Percentiles rank a stretch among this genome's conserved stretches.
Conservation (phyloP, 2,113 vertebrate species). For the Dasyornis broadbenti region DNA sequence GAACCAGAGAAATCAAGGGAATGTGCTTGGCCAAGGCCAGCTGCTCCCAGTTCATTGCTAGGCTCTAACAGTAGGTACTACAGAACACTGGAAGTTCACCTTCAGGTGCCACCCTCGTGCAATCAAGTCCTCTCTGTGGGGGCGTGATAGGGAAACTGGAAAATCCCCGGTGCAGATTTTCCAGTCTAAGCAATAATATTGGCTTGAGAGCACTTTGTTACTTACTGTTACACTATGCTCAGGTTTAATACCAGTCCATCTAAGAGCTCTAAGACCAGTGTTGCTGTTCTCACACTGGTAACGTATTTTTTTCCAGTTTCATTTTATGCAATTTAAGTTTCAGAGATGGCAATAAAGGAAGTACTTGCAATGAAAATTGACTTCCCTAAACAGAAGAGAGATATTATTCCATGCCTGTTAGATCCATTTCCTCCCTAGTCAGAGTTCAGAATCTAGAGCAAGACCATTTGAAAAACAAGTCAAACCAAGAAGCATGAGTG, state of each 20-base stretch:
- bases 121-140: neutral
- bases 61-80: neutral
- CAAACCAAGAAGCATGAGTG: rapidly evolving
- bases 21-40: neutral
- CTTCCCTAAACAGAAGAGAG: neutral
- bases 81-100: neutral
- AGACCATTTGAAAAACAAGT: neutral
- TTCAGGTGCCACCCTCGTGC: neutral
- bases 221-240: neutral
- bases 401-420: neutral
- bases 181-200: neutral
- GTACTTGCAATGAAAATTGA: neutral
- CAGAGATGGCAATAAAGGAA: neutral
- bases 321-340: neutral
- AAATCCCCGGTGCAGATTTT: neutral
- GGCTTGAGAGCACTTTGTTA: neutral
- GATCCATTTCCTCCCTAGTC: neutral
- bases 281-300: neutral
- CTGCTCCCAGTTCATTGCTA: neutral
- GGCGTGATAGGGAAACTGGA: neutral
- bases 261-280: neutral
- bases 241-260: neutral
- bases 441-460: neutral
- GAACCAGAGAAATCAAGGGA: neutral
- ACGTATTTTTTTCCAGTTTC: neutral